Conservation (phyloP, 2,797 vertebrate species). For the Gambelia wislizenii region DNA sequence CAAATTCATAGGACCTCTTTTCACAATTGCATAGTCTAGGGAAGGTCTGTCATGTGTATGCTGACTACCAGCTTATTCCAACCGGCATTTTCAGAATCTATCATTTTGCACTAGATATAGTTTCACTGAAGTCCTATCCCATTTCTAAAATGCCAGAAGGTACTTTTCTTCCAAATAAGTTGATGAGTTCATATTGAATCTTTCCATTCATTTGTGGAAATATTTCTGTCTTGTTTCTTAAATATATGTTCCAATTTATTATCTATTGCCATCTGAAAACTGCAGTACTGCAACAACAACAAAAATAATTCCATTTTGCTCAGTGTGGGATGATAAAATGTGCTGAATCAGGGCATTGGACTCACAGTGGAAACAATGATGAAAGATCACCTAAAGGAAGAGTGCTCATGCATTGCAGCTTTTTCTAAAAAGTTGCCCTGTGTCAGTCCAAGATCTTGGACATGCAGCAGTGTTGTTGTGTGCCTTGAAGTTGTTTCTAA, state of each 20-base stretch:
- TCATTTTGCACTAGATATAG: neutral
- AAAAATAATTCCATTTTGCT: neutral
- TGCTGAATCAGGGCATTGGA: neutral
- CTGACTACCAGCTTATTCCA: neutral
- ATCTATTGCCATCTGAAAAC: neutral
- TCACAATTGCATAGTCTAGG: neutral
- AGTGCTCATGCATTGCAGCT: neutral
- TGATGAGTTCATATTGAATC: neutral
- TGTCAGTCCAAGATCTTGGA: too few species aligned
- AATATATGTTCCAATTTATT: neutral
- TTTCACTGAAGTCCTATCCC: constrained; percentile 2
- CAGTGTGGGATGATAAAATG: neutral
- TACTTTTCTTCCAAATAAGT: neutral
- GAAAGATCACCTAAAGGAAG: neutral
- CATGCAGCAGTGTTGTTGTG: too few species aligned
- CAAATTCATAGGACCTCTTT: neutral
- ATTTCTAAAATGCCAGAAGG: neutral
- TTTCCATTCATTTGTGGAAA: neutral
- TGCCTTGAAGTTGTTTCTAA: too few species aligned
- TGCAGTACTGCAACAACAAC: neutral
- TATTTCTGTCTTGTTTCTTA: neutral
- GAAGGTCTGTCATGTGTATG: neutral
- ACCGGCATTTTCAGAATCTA: neutral
- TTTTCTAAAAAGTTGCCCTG: neutral
- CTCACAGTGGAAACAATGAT: neutral